Conservation (phyloP, 2,113 vertebrate genomes). For the Cheilinus undulatus region DNA sequence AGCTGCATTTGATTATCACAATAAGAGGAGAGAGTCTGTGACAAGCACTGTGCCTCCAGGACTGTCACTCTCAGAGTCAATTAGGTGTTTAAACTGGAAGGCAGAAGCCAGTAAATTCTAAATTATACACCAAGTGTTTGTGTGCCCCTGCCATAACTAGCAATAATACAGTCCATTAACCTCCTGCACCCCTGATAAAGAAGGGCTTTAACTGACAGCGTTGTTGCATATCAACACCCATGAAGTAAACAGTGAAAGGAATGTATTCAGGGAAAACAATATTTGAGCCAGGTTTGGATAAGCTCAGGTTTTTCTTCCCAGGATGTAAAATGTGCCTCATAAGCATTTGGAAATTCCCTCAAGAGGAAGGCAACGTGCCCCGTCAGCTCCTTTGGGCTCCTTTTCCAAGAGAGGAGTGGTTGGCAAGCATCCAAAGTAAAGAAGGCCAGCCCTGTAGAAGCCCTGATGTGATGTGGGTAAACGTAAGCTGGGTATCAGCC, state of each 20-base stretch:
- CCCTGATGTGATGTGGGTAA: conserved; percentile 14
- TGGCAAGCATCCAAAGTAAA: conserved; percentile 29
- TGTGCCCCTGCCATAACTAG: conserved; percentile 19
- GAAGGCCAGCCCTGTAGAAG: not conserved
- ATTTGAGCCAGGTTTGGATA: conserved; percentile 16
- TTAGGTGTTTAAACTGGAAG: conserved; percentile 22
- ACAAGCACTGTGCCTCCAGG: not conserved
- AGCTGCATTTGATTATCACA: conserved; percentile 26
- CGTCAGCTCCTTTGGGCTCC: conserved; percentile 38
- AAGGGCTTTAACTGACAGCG: conserved; percentile 2
- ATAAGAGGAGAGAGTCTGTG: conserved; percentile 2
- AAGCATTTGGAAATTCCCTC: conserved; percentile 37
- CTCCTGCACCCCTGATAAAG: not conserved
- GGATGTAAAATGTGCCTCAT: conserved; percentile 44
- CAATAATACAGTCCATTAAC: conserved; percentile 31
- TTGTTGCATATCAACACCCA: conserved; percentile 10
- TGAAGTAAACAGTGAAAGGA: conserved; percentile 10
- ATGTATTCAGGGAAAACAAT: conserved; percentile 7
- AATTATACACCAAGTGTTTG: conserved; percentile 25
- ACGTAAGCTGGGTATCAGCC: conserved; percentile 23
- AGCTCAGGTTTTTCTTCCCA: conserved; percentile 9
- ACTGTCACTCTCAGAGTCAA: conserved; percentile 15
- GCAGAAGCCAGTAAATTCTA: conserved; percentile 14
- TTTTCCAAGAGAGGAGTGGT: conserved; percentile 1
- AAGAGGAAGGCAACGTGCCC: conserved; percentile 43